Conservation (phyloP, 2,797 vertebrate species). For the Poecilia picta region DNA sequence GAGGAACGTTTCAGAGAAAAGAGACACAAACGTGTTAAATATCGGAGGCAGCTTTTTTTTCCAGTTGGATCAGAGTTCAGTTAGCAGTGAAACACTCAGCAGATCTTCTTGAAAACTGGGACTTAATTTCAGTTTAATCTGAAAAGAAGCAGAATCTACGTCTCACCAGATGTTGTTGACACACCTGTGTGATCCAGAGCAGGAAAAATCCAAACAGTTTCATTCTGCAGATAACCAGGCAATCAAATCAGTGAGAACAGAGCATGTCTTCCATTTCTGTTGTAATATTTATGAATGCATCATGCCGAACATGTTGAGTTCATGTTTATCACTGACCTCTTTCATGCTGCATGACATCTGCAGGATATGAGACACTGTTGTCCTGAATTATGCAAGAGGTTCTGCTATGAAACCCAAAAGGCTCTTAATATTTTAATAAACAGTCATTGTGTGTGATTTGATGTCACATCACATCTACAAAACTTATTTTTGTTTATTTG, state of each 20-base stretch:
- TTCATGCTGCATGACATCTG: neutral
- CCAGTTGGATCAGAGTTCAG: neutral
- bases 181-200: neutral
- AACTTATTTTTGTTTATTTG: neutral
- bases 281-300: neutral
- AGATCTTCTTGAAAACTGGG: neutral
- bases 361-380: neutral
- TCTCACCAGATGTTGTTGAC: neutral
- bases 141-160: neutral
- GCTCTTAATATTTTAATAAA: neutral
- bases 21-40: neutral
- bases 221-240: neutral
- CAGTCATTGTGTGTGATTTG: neutral
- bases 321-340: neutral
- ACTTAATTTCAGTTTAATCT: neutral
- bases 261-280: neutral
- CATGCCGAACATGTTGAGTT: neutral
- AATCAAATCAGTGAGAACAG: neutral
- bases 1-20: neutral
- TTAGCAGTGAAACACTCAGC: neutral
- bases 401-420: neutral
- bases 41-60: neutral
- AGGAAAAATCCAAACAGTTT: too few relatives aligned
- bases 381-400: neutral
- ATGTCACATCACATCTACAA: neutral